Conservation (phyloP, 2,113 vertebrate genomes). For the Lampris megalopsis region DNA sequence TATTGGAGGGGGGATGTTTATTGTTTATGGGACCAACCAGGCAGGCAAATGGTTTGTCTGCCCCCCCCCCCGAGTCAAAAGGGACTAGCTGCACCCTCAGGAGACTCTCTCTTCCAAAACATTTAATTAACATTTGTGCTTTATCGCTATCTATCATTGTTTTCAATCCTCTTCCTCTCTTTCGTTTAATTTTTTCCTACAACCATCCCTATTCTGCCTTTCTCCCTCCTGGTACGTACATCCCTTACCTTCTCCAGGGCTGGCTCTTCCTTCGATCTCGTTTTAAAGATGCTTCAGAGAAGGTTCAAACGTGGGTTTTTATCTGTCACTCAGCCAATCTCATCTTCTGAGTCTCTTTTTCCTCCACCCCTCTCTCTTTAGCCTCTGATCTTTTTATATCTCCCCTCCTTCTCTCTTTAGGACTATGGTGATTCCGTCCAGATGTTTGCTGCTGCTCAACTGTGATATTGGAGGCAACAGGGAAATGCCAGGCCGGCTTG, state of each 20-base stretch:
- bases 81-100: constrained; percentile 21
- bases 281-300: constrained; percentile 20
- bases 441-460: constrained; percentile 2
- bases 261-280: constrained; percentile 19
- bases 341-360: constrained; percentile 2
- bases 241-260: background rate
- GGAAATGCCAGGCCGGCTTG: background rate
- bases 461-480: background rate
- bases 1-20: background rate
- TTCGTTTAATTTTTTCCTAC: constrained; percentile 4
- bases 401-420: constrained; percentile 8
- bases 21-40: no score
- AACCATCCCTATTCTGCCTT: background rate
- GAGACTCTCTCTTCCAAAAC: constrained; percentile 55
- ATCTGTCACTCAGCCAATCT: constrained; percentile 1
- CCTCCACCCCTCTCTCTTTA: constrained; percentile 19
- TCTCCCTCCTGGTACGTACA: constrained; percentile 10
- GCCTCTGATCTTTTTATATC: constrained; percentile 62
- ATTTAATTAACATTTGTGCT: constrained; percentile 64
- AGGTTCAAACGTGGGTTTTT: constrained; percentile 25
- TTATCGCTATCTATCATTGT: constrained; percentile 46
- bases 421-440: constrained; percentile 8
- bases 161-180: constrained; percentile 22
- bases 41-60: constrained; percentile 28
- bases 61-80: constrained; percentile 21